These are phyloP conservation scores for human DNA, from an alignment of 2,113 vertebrate species.

Conservation along the genomic window GRCh38 chr5:129510501-129511000, in stretches of 20 bases:
- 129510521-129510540: background rate
- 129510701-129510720: background rate
- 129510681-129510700: background rate
- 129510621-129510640: background rate
- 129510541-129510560: background rate
- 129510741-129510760: background rate
- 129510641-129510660: background rate
- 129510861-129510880: background rate
- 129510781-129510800: slow-evolving; percentile 9
- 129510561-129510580: background rate
- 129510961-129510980: background rate
- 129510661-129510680: background rate
- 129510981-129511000: slow-evolving; percentile 19
- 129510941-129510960: background rate
- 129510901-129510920: background rate
- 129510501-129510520: background rate
- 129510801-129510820: background rate
- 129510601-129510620: background rate
- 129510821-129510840: slow-evolving; percentile 25
- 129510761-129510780: background rate
- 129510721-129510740: background rate
- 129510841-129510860: background rate
- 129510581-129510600: background rate
- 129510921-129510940: background rate
- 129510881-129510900: background rate